Evolutionary conservation across 2,888 invertebrate species (phyloP).

Genomic region (Drosophila anomelani): DNA sequence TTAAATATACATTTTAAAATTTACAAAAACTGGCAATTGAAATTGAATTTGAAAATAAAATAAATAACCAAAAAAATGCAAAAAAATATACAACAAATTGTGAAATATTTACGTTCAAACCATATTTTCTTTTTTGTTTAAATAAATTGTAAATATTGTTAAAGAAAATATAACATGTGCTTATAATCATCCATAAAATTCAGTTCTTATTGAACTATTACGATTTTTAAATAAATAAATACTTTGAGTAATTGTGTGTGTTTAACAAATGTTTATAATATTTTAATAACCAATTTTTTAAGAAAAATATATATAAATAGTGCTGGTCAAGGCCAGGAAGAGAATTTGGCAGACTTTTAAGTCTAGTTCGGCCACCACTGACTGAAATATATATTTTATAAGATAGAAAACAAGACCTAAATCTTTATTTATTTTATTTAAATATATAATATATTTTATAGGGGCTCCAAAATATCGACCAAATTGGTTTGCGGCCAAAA

Average conservation of each 20-base stretch:
- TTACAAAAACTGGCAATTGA: too few relatives aligned
- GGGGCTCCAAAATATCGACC: conserved; percentile 42
- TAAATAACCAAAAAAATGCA: not conserved
- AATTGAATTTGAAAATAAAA: not conserved
- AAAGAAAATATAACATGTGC: not conserved
- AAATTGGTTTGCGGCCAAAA: conserved; percentile 1
- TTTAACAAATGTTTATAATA: not conserved
- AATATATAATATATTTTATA: conserved; percentile 2
- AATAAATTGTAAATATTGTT: not conserved
- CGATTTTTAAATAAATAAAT: not conserved
- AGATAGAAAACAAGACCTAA: not conserved
- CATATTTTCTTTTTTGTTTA: not conserved
- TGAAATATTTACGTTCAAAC: not conserved
- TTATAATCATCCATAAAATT: not conserved
- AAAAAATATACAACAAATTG: not conserved
- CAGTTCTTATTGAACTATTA: not conserved
- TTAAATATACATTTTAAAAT: too few relatives aligned
- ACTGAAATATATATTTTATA: not conserved
- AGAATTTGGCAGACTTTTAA: not conserved
- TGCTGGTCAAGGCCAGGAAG: not conserved
- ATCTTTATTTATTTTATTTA: not conserved
- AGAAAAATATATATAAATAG: not conserved
- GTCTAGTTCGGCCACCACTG: too few relatives aligned
- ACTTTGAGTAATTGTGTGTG: not conserved
- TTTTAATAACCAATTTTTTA: rapidly evolving